Evolutionary conservation across 2,113 vertebrate species (phyloP).

Genomic region (Platycercus adscitus): DNA sequence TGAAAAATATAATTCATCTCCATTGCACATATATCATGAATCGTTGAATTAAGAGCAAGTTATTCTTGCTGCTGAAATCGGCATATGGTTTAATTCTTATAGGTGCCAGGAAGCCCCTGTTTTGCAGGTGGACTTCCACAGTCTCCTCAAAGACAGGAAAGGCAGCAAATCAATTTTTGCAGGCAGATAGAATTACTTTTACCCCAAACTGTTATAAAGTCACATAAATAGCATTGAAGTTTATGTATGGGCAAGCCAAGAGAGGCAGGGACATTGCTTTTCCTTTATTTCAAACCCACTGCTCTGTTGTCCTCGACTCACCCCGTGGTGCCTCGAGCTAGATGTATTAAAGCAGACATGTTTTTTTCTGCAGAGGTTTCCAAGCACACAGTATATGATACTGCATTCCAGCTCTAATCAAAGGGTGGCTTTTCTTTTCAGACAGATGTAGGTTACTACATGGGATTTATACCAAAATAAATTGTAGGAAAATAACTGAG

Average conservation of each 20-base stretch:
- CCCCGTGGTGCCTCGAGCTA: background rate
- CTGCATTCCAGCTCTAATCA: slow-evolving; percentile 27
- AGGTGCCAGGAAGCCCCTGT: background rate
- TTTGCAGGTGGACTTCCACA: background rate
- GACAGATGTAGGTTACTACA: slow-evolving; percentile 13
- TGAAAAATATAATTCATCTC: background rate
- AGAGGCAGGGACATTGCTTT: background rate
- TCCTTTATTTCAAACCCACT: background rate
- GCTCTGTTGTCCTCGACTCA: slow-evolving; percentile 30
- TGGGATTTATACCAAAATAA: background rate
- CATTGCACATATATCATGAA: background rate
- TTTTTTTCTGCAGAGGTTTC: slow-evolving; percentile 11
- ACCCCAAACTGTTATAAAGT: background rate
- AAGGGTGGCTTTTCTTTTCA: background rate
- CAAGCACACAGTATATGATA: background rate
- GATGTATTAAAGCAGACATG: slow-evolving; percentile 24
- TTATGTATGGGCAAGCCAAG: slow-evolving; percentile 5
- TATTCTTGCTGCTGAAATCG: background rate
- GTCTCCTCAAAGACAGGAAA: background rate
- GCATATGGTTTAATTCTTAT: background rate
- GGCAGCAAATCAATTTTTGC: background rate
- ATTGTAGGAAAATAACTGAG: background rate
- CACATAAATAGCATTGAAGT: background rate
- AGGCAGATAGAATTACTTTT: background rate
- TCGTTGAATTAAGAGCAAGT: background rate